These are phyloP conservation scores for Danionella cerebrum DNA, from an alignment of 2,113 vertebrate species.

Conservation along the genomic window DNA sequence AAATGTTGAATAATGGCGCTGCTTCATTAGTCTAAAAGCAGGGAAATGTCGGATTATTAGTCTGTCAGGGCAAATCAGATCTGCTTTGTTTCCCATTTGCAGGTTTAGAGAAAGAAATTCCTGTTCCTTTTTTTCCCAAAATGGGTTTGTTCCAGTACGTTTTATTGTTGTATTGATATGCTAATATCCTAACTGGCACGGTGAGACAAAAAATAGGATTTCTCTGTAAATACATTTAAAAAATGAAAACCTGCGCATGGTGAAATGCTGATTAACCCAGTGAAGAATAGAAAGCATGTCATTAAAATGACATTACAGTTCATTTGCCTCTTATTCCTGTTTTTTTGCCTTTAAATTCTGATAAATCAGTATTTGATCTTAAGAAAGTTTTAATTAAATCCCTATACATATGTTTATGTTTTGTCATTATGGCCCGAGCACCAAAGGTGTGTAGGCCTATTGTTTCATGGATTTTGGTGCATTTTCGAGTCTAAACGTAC, in stretches of 20 bases:
- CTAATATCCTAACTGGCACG: conserved; percentile 34
- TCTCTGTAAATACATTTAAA: conserved; percentile 32
- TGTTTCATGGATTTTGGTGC: too few species aligned
- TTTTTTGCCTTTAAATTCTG: too few species aligned
- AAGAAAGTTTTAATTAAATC: too few species aligned
- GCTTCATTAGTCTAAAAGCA: conserved; percentile 31
- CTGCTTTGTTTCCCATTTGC: conserved; percentile 45
- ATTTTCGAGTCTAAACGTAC: too few species aligned
- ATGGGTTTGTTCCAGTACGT: conserved; percentile 19
- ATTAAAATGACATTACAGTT: too few species aligned
- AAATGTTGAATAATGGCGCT: conserved; percentile 18
- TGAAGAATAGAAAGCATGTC: too few species aligned
- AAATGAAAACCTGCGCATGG: conserved; percentile 26
- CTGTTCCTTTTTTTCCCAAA: conserved; percentile 33
- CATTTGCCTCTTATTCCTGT: too few species aligned
- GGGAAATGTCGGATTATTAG: conserved; percentile 35
- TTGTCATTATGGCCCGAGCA: too few species aligned
- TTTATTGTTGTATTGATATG: conserved; percentile 30
- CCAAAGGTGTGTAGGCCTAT: too few species aligned
- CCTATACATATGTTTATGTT: too few species aligned
- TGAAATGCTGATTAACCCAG: conserved; percentile 11
- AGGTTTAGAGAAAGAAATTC: conserved; percentile 30
- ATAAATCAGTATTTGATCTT: too few species aligned
- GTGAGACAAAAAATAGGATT: conserved; percentile 9
- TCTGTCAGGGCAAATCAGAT: conserved; percentile 34